These are phyloP conservation scores for Mastigias papua DNA, from an alignment of 30 jellyfish, hydroid and myxozoan species.

Conservation along the genomic window DNA sequence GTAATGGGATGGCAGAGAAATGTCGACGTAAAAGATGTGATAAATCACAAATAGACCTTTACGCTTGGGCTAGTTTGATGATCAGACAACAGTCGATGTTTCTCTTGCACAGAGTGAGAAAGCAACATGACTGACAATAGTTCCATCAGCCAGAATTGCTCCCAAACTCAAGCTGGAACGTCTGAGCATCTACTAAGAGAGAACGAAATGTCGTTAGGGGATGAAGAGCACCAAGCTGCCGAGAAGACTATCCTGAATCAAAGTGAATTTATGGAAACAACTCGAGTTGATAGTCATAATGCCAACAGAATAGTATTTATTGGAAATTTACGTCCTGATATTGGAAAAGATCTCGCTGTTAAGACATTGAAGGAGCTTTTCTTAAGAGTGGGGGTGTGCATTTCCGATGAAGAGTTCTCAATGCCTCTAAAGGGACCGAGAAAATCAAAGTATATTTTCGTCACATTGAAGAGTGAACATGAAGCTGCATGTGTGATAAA, in stretches of 20 bases:
- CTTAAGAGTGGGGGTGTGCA: slow-evolving; percentile 30
- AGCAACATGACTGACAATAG: background rate
- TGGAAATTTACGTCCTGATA: slow-evolving; percentile 61
- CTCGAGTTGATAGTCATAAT: background rate
- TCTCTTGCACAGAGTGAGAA: too few relatives aligned
- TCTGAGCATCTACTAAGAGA: background rate
- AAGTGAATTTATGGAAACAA: background rate
- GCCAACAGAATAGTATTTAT: slow-evolving; percentile 34
- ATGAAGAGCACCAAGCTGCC: background rate
- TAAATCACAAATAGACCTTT: background rate
- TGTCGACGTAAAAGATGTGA: background rate
- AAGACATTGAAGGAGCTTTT: slow-evolving; percentile 40
- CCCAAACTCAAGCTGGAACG: background rate
- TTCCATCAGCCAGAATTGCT: background rate
- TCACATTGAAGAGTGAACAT: slow-evolving; percentile 1
- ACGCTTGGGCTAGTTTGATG: background rate
- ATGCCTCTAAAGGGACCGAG: slow-evolving; percentile 34
- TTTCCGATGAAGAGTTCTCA: slow-evolving; percentile 32
- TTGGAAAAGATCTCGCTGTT: slow-evolving; percentile 27
- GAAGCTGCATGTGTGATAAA: slow-evolving; percentile 16
- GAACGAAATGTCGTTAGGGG: background rate
- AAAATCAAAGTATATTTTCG: slow-evolving; percentile 43
- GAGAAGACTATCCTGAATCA: background rate
- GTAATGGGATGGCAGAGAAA: background rate
- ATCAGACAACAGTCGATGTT: background rate